phyloP scores from a whole-genome alignment of 2,113 vertebrate species.

The Axis porcinus region DNA sequence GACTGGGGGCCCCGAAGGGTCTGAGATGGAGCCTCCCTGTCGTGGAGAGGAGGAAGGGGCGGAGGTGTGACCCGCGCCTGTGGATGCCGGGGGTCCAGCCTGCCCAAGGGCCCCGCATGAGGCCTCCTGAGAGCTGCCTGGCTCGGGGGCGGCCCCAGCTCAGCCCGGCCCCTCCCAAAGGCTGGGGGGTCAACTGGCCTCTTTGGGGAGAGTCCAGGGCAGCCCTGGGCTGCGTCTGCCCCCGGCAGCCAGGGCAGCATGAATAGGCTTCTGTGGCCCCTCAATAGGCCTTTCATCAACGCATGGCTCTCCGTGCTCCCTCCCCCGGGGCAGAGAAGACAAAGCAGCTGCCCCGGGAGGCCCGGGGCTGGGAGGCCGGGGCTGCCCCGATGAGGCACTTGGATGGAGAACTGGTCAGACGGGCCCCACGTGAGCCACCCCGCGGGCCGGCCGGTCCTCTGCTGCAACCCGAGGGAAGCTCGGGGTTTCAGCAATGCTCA shows the following conservation, averaged over 20 bases:
- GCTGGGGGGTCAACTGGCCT: background rate
- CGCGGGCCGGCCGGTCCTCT: background rate
- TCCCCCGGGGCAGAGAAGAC: background rate
- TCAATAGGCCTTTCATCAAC: slow-evolving; percentile 58
- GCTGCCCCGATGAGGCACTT: background rate
- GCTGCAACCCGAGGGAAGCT: background rate
- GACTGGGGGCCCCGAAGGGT: background rate
- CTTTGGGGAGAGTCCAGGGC: background rate
- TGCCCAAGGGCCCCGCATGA: background rate
- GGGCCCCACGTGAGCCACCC: background rate
- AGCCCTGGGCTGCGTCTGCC: background rate
- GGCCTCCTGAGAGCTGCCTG: background rate
- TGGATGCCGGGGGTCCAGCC: background rate
- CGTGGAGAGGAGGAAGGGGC: background rate
- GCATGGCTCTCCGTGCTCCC: background rate
- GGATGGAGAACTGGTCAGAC: background rate
- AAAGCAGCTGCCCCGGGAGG: background rate
- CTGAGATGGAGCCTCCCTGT: background rate
- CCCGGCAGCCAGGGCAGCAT: background rate
- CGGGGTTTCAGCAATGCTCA: background rate
- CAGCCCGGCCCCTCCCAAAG: background rate
- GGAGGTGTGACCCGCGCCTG: background rate
- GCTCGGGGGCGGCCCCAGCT: background rate
- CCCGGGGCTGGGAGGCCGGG: background rate
- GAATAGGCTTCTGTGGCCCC: slow-evolving; percentile 55